A percentile compares a stretch with the other conserved stretches of the same genome.
Evolutionary conservation across 2,797 vertebrate genomes (phyloP).

Genomic region (Poliocrania exsul): DNA sequence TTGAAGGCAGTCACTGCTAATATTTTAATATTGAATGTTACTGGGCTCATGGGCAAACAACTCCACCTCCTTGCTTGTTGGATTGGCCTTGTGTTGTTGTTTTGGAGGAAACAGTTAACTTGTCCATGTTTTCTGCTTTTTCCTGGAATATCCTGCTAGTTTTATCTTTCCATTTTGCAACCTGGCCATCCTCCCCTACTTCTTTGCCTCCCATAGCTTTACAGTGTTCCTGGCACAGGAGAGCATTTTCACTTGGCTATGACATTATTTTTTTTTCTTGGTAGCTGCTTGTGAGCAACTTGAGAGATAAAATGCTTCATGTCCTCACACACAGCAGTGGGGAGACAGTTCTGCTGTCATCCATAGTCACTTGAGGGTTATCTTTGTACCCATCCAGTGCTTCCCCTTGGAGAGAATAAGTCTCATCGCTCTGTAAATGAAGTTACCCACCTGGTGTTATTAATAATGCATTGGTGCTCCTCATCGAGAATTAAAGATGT

Average conservation of each 20-base stretch:
- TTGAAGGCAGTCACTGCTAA: background rate
- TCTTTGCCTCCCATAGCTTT: background rate
- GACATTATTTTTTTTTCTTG: background rate
- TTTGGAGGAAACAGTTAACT: background rate
- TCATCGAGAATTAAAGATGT: background rate
- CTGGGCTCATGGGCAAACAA: background rate
- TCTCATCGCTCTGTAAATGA: background rate
- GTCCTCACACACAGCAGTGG: fast-evolving
- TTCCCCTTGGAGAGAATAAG: background rate
- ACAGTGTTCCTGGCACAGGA: background rate
- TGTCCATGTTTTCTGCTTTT: background rate
- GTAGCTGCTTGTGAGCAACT: background rate
- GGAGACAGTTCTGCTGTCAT: background rate
- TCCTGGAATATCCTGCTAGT: background rate
- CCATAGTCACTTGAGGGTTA: background rate
- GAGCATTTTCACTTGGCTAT: background rate
- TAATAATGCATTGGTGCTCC: slow-evolving; percentile 29
- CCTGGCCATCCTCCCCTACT: background rate
- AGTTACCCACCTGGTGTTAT: slow-evolving; percentile 37
- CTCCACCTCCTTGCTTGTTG: background rate
- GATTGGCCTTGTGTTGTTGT: background rate
- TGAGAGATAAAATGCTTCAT: background rate
- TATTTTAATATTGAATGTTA: background rate
- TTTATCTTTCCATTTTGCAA: background rate
- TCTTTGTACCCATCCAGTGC: background rate